A percentile compares a stretch with the other conserved stretches of the same genome.
These are phyloP conservation scores for Conomelus anceps DNA, from an alignment of 2,888 invertebrate genomes.

Conservation along the genomic window DNA sequence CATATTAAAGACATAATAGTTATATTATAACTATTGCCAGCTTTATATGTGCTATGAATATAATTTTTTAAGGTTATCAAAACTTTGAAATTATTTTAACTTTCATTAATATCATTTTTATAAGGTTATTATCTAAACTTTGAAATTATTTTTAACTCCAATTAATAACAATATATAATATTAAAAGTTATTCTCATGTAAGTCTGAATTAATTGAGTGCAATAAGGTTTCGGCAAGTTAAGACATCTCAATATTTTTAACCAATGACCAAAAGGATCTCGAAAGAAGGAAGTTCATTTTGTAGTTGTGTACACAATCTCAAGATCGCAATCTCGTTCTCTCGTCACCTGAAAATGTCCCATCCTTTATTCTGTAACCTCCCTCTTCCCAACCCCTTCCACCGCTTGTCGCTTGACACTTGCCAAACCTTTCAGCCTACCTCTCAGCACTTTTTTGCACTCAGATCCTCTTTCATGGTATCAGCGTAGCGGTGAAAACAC, in stretches of 20 bases:
- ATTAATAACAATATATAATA: background rate
- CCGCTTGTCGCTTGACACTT: background rate
- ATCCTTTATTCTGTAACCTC: background rate
- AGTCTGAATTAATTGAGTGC: background rate
- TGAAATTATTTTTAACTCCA: too few species aligned
- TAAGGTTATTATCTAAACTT: too few species aligned
- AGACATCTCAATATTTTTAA: background rate
- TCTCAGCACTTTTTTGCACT: background rate
- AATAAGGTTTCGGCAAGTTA: background rate
- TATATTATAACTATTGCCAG: too few species aligned
- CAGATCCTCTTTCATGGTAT: background rate
- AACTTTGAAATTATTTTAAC: too few species aligned
- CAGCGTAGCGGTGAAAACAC: background rate
- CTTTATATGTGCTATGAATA: too few species aligned
- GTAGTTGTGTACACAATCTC: background rate
- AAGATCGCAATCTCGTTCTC: background rate
- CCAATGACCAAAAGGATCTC: background rate
- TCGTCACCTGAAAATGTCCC: background rate
- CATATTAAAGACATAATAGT: too few species aligned
- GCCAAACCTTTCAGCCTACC: background rate
- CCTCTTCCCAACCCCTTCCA: background rate
- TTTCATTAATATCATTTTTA: too few species aligned
- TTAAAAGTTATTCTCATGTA: background rate
- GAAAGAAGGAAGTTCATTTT: background rate
- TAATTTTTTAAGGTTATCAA: too few species aligned